These are phyloP conservation scores for Lytechinus variegatus DNA, from an alignment of 35 echinoderm and acorn worm genomes.

Conservation along the genomic window DNA sequence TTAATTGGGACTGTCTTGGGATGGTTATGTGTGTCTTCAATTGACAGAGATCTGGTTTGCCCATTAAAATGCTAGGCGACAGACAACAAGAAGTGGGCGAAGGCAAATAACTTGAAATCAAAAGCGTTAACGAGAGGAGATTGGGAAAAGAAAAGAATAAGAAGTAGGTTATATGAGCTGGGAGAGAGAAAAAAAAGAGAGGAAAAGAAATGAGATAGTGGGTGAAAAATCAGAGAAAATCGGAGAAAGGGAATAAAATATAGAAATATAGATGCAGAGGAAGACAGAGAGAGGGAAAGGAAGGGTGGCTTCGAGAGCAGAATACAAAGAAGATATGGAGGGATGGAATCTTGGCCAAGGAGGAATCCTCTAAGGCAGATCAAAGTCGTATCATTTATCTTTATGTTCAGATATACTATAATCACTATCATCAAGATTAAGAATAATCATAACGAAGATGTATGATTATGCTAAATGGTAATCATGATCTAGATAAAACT, in stretches of 20 bases:
- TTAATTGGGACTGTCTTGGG: background rate
- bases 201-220: no score
- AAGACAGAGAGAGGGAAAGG: background rate
- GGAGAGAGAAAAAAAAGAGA: background rate
- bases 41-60: background rate
- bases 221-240: background rate
- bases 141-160: background rate
- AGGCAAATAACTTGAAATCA: background rate
- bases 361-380: no score
- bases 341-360: no score
- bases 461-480: no score
- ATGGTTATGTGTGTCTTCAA: background rate
- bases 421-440: no score
- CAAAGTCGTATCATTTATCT: no score
- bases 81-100: background rate
- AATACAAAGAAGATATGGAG: no score
- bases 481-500: no score
- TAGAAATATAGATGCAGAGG: background rate
- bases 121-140: background rate
- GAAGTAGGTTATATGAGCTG: background rate
- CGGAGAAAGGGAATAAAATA: background rate
- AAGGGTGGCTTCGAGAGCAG: background rate
- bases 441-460: no score
- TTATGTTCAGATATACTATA: no score
- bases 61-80: conserved; percentile 17